Evolutionary conservation across 2,797 vertebrate genomes (phyloP).

Genomic region (Phrynocephalus guinanensis): DNA sequence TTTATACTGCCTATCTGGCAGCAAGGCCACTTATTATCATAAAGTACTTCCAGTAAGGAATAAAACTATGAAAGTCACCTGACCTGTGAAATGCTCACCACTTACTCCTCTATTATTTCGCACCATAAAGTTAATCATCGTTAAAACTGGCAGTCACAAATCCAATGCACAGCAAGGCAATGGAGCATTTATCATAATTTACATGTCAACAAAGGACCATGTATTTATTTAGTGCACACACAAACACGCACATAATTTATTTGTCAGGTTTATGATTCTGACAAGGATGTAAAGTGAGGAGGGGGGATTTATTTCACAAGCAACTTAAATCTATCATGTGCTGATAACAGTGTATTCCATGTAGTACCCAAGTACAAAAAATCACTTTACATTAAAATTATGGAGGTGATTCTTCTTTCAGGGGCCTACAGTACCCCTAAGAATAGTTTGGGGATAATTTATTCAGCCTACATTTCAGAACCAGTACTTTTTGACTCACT

Average conservation of each 20-base stretch:
- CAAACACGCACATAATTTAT: slow-evolving; percentile 35
- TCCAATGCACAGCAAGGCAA: slow-evolving; percentile 44
- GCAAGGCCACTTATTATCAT: not conserved
- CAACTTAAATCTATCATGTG: slow-evolving; percentile 4
- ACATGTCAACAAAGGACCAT: slow-evolving; percentile 36
- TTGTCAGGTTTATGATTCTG: slow-evolving; percentile 15
- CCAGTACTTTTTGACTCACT: not conserved
- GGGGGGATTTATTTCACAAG: not conserved
- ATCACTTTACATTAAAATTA: not conserved
- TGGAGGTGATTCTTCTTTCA: accelerated
- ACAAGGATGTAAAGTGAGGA: slow-evolving; percentile 17
- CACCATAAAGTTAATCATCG: slow-evolving; percentile 49
- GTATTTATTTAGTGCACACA: slow-evolving; percentile 16
- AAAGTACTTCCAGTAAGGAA: slow-evolving; percentile 18
- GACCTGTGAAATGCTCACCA: slow-evolving; percentile 47
- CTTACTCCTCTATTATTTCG: not conserved
- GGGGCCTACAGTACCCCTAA: accelerated
- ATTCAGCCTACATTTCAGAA: not conserved
- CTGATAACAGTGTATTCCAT: not conserved
- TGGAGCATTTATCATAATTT: slow-evolving; percentile 47
- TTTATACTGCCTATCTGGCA: too few relatives aligned
- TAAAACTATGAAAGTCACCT: slow-evolving; percentile 22
- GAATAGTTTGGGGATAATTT: not conserved
- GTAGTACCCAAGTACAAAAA: not conserved
- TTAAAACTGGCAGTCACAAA: slow-evolving; percentile 45